Evolutionary conservation across 2,797 vertebrate species (phyloP), one percentile per base, ranked within the genome.

Genomic region (Dromococcyx pavoninus): DNA sequence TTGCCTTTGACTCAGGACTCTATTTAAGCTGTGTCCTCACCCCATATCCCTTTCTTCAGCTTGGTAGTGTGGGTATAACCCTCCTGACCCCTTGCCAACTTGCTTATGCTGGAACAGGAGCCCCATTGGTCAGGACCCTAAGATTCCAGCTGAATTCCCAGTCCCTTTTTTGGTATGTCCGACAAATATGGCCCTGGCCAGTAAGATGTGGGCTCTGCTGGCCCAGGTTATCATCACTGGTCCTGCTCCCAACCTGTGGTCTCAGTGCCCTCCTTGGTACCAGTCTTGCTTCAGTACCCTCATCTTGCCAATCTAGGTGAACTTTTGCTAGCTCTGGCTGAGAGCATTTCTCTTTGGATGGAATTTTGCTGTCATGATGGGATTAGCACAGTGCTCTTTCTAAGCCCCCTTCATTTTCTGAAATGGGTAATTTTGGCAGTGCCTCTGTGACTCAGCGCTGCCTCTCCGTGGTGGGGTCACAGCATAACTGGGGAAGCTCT

Each of bases 401-500:
- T 65, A 46, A 41, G n/a, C 46, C 28, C 35, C 35, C 33, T 50
- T 70, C 46, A 14, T 7, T 25, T 12, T 24, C 46, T 28, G 13
- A 16, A 32, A 10, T 7, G 43, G 62, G 15, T 30, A n/a, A 27
- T 62, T 51, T 33, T 46, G 46, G 6, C 7, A 15, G 24, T 8
- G 23, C 17, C 18, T 65, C 39, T 13, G 22, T n/a, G n/a, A 58
- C 27, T 12, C 5, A 5, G 35, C 13, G 27, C 66, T 61, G 35
- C 6, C 13, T 6, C 16, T 10, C 8, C 35, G 51, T 71, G 58
- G 9, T 17, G n/a, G 30, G 56, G 35, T 30, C 3, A 11, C 28
- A 79, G 2, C 7, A 15, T 18, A 0, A 1, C 6, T 54, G 28
- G 14, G 7, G 32, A 11, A 7, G 51, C 10, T 15, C 8, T 19